Conservation (phyloP, 2,888 invertebrate species). For the Petrophora chlorosata region DNA sequence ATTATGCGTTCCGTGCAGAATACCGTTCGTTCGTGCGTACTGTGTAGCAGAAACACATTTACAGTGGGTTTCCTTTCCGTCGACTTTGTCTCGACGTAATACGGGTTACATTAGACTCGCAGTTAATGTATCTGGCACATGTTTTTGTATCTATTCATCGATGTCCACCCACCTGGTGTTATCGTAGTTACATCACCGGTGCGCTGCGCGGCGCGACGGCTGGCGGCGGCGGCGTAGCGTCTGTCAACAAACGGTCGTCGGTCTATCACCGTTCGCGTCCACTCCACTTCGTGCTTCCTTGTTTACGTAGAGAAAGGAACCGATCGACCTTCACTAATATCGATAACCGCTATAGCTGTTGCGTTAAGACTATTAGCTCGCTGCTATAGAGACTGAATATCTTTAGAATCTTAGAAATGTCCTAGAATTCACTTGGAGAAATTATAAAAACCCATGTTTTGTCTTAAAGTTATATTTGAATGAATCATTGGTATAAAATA, state of each 20-base stretch:
- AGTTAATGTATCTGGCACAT: background rate
- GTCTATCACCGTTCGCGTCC: too few relatives aligned
- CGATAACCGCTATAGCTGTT: conserved; percentile 19
- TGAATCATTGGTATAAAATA: too few relatives aligned
- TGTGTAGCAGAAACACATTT: conserved; percentile 1
- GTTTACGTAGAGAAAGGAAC: conserved; percentile 30
- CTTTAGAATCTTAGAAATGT: too few relatives aligned
- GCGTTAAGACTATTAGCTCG: conserved; percentile 13
- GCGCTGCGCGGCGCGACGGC: too few relatives aligned
- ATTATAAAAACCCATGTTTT: too few relatives aligned
- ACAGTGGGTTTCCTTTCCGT: too few relatives aligned
- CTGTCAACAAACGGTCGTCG: conserved; percentile 6
- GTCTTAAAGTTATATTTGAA: too few relatives aligned
- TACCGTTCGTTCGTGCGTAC: conserved; percentile 5
- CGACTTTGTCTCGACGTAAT: background rate
- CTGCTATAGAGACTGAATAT: background rate
- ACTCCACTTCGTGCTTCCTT: too few relatives aligned
- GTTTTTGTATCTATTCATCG: conserved; percentile 4
- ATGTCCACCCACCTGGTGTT: conserved; percentile 28
- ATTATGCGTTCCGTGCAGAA: conserved; percentile 11
- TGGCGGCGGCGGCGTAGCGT: conserved; percentile 4
- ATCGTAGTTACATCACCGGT: conserved; percentile 30
- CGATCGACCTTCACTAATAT: conserved; percentile 25
- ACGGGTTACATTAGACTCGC: background rate
- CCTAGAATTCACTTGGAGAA: too few relatives aligned